phyloP scores from a whole-genome alignment of 2,113 vertebrate species.

The Pampusana beccarii region DNA sequence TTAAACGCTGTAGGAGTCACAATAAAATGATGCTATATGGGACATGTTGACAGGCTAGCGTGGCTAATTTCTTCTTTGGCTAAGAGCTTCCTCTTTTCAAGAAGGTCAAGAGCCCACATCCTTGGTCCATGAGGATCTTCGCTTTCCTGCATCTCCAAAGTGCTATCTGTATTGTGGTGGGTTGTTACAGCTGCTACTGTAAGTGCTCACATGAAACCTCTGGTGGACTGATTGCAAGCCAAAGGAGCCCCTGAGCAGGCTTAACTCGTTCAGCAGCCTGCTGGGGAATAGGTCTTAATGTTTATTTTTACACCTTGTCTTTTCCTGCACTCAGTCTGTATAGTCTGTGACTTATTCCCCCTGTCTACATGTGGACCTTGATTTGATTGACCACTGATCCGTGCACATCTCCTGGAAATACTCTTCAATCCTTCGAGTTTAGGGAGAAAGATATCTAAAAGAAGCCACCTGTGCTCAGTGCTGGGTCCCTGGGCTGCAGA shows the following conservation, averaged over 20 bases:
- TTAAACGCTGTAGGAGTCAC: background rate
- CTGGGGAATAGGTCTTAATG: background rate
- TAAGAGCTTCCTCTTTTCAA: background rate
- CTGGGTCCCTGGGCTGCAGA: background rate
- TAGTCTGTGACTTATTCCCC: background rate
- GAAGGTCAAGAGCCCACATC: background rate
- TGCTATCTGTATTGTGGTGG: background rate
- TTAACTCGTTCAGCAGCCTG: background rate
- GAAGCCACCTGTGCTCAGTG: background rate
- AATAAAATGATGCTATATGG: background rate
- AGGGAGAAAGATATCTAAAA: background rate
- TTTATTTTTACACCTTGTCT: background rate
- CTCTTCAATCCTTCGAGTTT: background rate
- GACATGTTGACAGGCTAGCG: background rate
- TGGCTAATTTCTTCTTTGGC: background rate
- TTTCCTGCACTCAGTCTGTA: background rate
- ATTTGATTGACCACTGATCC: background rate
- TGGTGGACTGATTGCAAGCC: background rate
- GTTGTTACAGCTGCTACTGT: background rate
- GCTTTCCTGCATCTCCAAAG: background rate
- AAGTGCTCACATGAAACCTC: conserved; percentile 18
- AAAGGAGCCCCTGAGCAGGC: background rate
- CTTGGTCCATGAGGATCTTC: background rate
- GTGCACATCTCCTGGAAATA: background rate
- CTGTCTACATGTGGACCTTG: background rate